Conservation (phyloP, 2,113 vertebrate species). For the Lophura nycthemera region DNA sequence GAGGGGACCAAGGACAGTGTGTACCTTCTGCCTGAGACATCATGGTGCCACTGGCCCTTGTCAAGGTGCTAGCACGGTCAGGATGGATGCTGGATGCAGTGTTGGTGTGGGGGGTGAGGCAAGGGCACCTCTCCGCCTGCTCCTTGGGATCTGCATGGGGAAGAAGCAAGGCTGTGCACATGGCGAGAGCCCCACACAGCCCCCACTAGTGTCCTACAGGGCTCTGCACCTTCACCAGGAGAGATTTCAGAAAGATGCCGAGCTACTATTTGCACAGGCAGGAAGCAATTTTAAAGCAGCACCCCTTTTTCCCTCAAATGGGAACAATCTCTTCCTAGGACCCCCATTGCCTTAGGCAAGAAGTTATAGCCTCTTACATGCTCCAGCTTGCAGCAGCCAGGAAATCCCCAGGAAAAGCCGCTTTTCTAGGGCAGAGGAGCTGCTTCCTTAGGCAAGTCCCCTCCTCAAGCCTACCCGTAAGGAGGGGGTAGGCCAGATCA, state of each 20-base stretch:
- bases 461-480: fast-evolving
- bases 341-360: fast-evolving
- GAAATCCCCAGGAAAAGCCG: slow-evolving; percentile 51
- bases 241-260: neutral
- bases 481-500: neutral
- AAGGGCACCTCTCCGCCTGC: fast-evolving
- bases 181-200: neutral
- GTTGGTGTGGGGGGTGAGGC: neutral
- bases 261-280: too few relatives aligned
- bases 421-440: neutral
- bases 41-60: neutral
- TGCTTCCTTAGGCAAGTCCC: fast-evolving
- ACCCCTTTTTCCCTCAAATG: neutral
- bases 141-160: neutral
- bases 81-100: neutral
- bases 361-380: fast-evolving
- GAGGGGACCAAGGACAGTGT: fast-evolving
- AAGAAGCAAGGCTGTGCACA: neutral
- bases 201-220: too few relatives aligned
- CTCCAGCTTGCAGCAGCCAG: neutral
- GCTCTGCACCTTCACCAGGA: neutral
- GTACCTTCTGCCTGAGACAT: slow-evolving; percentile 52
- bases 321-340: neutral
- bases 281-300: neutral
- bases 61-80: fast-evolving